phyloP scores from a whole-genome alignment of 2,888 invertebrate genomes.

The Synanthedon andrenaeformis region DNA sequence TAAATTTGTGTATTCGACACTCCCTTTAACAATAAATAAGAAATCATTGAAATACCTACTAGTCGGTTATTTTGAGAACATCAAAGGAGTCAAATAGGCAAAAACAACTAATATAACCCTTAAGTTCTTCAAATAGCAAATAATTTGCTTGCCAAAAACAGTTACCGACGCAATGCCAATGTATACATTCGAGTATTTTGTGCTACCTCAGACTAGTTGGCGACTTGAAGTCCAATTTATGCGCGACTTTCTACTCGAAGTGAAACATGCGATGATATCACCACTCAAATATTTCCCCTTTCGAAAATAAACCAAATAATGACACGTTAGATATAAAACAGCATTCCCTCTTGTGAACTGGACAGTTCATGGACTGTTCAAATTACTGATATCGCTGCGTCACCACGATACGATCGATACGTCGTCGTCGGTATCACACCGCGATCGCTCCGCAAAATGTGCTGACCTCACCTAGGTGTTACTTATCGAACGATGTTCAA shows the following conservation, averaged over 20 bases:
- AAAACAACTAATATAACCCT: too few relatives aligned
- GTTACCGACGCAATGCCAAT: too few relatives aligned
- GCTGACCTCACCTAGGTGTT: constrained; percentile 64
- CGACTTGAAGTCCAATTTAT: background rate
- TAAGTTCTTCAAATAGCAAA: too few relatives aligned
- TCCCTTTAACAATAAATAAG: too few relatives aligned
- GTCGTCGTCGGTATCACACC: constrained; percentile 52
- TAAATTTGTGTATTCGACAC: too few relatives aligned
- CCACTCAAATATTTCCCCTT: constrained; percentile 19
- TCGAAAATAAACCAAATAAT: constrained; percentile 42
- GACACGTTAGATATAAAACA: constrained; percentile 36
- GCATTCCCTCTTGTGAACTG: constrained; percentile 40
- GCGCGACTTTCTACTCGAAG: constrained; percentile 1
- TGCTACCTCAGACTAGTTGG: constrained; percentile 3
- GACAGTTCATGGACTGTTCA: constrained; percentile 51
- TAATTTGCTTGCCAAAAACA: too few relatives aligned
- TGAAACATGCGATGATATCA: constrained; percentile 16
- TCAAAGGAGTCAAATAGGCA: too few relatives aligned
- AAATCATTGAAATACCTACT: too few relatives aligned
- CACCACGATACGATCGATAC: constrained; percentile 62
- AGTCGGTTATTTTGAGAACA: too few relatives aligned
- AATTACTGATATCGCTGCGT: constrained; percentile 56
- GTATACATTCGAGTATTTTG: too few relatives aligned
- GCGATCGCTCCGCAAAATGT: constrained; percentile 58
- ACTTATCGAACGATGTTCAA: constrained; percentile 36